A percentile compares a stretch with the other conserved stretches of the same genome.
phyloP scores from a whole-genome alignment of 2,888 invertebrate genomes.

The Ommatoiulus sabulosus region DNA sequence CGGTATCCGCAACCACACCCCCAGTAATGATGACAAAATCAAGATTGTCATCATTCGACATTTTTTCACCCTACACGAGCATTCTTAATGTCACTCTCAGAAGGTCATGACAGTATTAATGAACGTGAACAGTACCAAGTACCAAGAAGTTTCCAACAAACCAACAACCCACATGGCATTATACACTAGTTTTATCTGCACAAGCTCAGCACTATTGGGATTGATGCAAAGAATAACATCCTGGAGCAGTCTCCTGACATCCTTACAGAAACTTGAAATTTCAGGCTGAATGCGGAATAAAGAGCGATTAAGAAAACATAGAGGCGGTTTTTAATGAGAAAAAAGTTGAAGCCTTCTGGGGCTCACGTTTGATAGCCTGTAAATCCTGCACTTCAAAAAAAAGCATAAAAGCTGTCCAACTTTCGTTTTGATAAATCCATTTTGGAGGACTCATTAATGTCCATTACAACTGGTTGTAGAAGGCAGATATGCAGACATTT shows the following conservation, averaged over 20 bases:
- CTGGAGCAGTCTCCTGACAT: background rate
- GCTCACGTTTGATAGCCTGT: background rate
- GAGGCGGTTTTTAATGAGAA: background rate
- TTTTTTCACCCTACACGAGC: no score
- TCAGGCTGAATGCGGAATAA: background rate
- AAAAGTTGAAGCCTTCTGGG: background rate
- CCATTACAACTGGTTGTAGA: background rate
- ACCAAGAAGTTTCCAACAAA: no score
- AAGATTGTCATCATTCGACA: no score
- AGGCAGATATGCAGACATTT: background rate
- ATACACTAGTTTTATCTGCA: no score
- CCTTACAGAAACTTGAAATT: background rate
- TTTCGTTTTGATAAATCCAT: background rate
- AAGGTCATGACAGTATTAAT: no score
- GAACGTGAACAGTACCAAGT: no score
- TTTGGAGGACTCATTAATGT: background rate
- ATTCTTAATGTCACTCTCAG: no score
- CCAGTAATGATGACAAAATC: no score
- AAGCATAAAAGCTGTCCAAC: background rate
- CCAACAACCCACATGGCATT: no score
- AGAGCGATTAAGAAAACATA: background rate
- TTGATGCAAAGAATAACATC: no score
- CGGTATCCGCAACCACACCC: no score
- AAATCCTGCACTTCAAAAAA: constrained; percentile 7
- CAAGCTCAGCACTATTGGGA: no score